Percentiles rank a stretch among this genome's conserved stretches.
Evolutionary conservation across 2,797 vertebrate species (phyloP).

Genomic region (Peromyscus attwateri): DNA sequence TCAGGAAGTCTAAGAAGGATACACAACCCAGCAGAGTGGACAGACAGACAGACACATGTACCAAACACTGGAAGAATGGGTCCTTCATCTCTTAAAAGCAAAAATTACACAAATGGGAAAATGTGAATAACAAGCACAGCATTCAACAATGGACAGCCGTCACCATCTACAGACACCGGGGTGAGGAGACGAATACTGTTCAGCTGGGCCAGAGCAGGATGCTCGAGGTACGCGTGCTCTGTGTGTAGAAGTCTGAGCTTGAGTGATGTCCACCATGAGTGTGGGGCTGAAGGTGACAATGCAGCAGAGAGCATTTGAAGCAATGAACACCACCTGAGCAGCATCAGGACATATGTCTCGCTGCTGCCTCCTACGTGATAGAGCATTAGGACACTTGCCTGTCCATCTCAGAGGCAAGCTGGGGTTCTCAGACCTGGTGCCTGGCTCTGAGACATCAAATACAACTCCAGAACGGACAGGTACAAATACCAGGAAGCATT

Average conservation of each 20-base stretch:
- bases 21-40: fast-evolving
- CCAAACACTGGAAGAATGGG: background rate
- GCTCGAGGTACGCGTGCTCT: fast-evolving
- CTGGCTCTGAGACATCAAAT: background rate
- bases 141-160: background rate
- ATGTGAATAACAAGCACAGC: background rate
- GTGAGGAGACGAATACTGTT: background rate
- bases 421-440: background rate
- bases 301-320: fast-evolving
- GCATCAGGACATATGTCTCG: background rate
- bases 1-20: background rate
- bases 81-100: background rate
- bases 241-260: background rate
- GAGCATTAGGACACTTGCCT: background rate
- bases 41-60: background rate
- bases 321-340: background rate
- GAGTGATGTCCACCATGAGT: background rate
- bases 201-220: background rate
- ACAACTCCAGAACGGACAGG: slow-evolving; percentile 35
- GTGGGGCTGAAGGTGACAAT: background rate
- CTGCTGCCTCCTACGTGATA: background rate
- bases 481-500: slow-evolving; percentile 22
- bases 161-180: background rate
- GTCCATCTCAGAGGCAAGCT: background rate
- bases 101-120: background rate